A percentile compares a stretch with the other conserved stretches of the same genome.
phyloP scores from a whole-genome alignment of 2,888 invertebrate species.

The Antheraea yamamai region DNA sequence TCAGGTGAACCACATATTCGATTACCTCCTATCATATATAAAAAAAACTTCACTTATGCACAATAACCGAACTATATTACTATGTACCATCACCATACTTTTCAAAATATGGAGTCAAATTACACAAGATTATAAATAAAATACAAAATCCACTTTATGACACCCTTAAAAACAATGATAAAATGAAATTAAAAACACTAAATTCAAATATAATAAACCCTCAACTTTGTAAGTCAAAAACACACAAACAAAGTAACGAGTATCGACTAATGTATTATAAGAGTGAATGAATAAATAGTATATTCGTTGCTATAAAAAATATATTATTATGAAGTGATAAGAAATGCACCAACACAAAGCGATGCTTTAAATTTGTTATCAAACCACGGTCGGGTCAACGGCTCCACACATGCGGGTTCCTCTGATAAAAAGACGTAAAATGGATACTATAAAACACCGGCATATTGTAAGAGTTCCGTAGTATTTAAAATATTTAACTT shows the following conservation, averaged over 20 bases:
- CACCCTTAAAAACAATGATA: no score
- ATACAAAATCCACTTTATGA: no score
- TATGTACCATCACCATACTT: no score
- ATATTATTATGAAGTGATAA: not conserved
- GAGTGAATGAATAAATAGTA: not conserved
- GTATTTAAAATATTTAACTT: not conserved
- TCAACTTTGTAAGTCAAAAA: not conserved
- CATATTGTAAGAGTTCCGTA: not conserved
- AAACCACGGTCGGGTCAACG: constrained; percentile 8
- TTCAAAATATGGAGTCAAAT: no score
- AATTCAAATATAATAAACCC: no score
- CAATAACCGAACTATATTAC: no score
- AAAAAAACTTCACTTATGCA: no score
- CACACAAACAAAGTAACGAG: not conserved
- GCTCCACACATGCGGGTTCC: constrained; percentile 9
- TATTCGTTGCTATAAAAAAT: not conserved
- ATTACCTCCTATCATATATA: no score
- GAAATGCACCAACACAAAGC: constrained; percentile 5
- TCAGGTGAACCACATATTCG: no score
- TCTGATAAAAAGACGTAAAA: not conserved
- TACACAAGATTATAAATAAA: no score
- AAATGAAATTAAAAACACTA: no score
- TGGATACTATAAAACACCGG: not conserved
- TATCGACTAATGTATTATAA: not conserved
- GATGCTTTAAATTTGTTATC: constrained; percentile 1